Evolutionary conservation across 1,140 invertebrate species (phyloP).

Genomic region (Zophobas morio): DNA sequence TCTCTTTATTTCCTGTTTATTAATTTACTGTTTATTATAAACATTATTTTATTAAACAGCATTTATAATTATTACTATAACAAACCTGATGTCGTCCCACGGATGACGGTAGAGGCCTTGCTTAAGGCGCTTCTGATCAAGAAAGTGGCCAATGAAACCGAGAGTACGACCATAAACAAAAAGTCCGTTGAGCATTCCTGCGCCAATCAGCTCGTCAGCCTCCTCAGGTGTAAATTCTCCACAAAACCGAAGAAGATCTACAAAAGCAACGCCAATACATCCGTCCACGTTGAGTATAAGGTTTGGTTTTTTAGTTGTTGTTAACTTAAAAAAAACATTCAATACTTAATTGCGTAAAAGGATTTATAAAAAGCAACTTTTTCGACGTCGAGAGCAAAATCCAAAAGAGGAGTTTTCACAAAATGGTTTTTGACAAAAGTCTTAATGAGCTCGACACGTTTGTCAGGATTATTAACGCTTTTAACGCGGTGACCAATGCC

Average conservation of each 20-base stretch:
- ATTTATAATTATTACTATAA: too few relatives aligned
- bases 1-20: too few relatives aligned
- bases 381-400: conserved; percentile 98
- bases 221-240: too few relatives aligned
- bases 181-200: conserved; percentile 97
- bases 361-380: too few relatives aligned
- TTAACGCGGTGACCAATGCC: conserved; percentile 98
- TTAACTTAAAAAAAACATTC: too few relatives aligned
- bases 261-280: conserved; percentile 52
- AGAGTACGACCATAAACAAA: conserved; percentile 98
- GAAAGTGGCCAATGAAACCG: conserved; percentile 98
- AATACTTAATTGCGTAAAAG: too few relatives aligned
- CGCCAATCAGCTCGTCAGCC: conserved; percentile 97
- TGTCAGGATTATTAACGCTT: conserved; percentile 99
- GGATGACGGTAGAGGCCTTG: conserved; percentile 99
- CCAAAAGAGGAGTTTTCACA: conserved; percentile 91
- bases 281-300: conserved; percentile 99
- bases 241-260: too few relatives aligned
- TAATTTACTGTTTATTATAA: too few relatives aligned
- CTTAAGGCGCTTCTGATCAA: conserved; percentile 98
- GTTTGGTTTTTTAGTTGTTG: conserved; percentile 99
- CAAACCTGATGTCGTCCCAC: conserved; percentile 99
- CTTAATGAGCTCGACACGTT: conserved; percentile 96
- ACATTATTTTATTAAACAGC: too few relatives aligned
- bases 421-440: conserved; percentile 96